phyloP scores from a whole-genome alignment of 2,797 vertebrate species.

The Micrastur ruficollis region DNA sequence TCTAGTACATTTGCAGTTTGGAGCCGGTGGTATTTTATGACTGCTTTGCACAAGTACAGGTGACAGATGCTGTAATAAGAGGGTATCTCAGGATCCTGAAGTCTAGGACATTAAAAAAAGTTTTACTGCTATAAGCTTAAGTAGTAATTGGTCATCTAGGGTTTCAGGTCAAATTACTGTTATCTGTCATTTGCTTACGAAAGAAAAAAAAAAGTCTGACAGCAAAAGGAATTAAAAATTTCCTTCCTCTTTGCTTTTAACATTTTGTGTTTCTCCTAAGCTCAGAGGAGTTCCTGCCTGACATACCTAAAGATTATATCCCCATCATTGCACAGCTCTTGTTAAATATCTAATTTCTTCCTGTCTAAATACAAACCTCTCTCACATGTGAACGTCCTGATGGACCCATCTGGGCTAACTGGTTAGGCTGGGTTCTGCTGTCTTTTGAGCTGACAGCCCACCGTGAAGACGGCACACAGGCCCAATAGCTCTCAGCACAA shows the following conservation, averaged over 20 bases:
- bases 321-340: background rate
- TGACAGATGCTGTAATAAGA: background rate
- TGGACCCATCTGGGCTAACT: background rate
- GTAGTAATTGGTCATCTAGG: background rate
- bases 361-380: background rate
- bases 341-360: background rate
- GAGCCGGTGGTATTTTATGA: background rate
- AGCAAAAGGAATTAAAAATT: background rate
- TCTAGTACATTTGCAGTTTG: background rate
- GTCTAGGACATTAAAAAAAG: background rate
- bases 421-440: background rate
- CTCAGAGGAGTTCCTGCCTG: background rate
- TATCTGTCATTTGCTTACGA: background rate
- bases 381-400: background rate
- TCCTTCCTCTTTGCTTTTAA: background rate
- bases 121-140: background rate
- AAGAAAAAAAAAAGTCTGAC: background rate
- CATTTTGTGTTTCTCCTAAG: background rate
- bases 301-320: background rate
- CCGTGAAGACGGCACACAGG: background rate
- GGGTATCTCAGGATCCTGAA: background rate
- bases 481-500: background rate
- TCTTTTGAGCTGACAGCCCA: background rate
- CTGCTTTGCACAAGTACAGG: background rate
- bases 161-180: background rate